Base-by-base conservation (phyloP, 2,888 invertebrate genomes). In the Nineta flava region DNA sequence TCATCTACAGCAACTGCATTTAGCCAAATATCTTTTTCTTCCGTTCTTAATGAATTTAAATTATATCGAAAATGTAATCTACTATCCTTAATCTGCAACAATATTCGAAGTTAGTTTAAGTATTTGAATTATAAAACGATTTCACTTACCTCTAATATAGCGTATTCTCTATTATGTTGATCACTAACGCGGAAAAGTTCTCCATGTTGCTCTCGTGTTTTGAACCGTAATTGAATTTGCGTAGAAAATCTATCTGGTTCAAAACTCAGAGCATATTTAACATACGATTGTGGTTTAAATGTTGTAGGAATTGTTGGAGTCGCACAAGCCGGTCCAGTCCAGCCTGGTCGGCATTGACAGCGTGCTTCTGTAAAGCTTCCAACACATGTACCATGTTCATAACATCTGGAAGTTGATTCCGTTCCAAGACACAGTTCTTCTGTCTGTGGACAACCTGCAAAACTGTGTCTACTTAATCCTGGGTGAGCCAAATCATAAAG, bases 341-440 rank as follows among this genome's bases (percentile, higher is more conserved):
- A 99, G 9, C 97, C 97, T 0, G 96, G 93, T 57, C 86, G 82
- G 61, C 99, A 99, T 58, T 90, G 87, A 65, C 99, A 99, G 53
- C 85, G 78, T 0, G 88, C 87, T 65, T 87, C 88, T 21, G 83
- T 83, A 60, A 91, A 82, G 60, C 88, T 87, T 9, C 92, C 94
- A 12, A 91, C 83, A 66, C 96, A 96, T 17, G 85, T 84, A n/a
- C 95, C 94, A 60, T 93, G 92, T 60, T 91, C 88, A 83, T 87
- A 88, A 64, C 92, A 93, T 52, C 87, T 75, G 41, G 84, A 79
- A 0, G 87, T 88, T 15, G 87, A 77, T 57, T 90, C 88, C 44
- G 90, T 87, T 60, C 84, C 81, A 56, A 87, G 84, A 65, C 96
- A 95, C 40, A 86, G 79, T 60, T 92, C 90, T 60, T 96, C 95